Percentiles rank a stretch among this genome's conserved stretches.
These are phyloP conservation scores for Rhodinocichla rosea DNA, from an alignment of 2,113 vertebrate species.

Conservation along the genomic window DNA sequence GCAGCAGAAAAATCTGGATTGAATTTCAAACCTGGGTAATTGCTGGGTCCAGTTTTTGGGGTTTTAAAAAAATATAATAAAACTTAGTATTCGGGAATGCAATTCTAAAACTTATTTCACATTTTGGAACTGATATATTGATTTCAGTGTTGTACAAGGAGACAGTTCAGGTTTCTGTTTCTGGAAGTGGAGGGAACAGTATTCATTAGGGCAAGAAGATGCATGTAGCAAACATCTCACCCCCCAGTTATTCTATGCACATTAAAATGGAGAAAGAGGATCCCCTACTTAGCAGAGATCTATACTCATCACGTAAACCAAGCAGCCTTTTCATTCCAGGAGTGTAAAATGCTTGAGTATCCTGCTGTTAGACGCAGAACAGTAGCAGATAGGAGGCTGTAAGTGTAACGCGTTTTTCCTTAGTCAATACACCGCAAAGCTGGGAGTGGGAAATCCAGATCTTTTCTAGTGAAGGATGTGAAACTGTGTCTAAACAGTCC, in stretches of 20 bases:
- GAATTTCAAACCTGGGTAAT: not conserved
- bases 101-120: not conserved
- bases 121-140: not conserved
- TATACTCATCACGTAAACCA: not conserved
- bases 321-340: not conserved
- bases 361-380: fast-evolving
- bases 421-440: not conserved
- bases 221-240: not conserved
- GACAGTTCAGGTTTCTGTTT: not conserved
- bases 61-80: not conserved
- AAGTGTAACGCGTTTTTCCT: not conserved
- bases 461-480: not conserved
- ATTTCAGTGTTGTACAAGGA: not conserved
- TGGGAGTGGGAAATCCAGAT: not conserved
- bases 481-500: not conserved
- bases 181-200: not conserved
- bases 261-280: not conserved
- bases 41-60: not conserved
- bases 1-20: not conserved
- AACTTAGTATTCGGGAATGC: not conserved
- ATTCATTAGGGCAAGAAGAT: not conserved
- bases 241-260: fast-evolving
- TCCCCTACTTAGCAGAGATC: not conserved
- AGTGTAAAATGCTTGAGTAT: not conserved
- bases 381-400: not conserved